phyloP scores from a whole-genome alignment of 2,797 vertebrate species.

The Pseudochirops cupreus region DNA sequence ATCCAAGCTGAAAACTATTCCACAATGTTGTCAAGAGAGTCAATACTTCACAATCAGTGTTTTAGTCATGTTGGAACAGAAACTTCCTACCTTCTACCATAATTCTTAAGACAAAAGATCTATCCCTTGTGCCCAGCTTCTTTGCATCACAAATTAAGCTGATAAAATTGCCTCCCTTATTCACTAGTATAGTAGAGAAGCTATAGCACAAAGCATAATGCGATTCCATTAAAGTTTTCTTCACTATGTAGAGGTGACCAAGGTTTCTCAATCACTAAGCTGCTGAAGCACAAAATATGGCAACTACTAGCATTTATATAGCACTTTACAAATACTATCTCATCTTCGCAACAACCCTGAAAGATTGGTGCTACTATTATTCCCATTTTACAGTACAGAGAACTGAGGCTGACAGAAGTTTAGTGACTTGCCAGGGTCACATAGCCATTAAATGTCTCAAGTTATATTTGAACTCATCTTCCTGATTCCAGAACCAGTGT shows the following conservation, averaged over 20 bases:
- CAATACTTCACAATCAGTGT: constrained; percentile 37
- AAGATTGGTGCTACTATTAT: not conserved
- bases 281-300: not conserved
- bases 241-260: not conserved
- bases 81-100: constrained; percentile 36
- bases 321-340: not conserved
- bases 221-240: not conserved
- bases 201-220: not conserved
- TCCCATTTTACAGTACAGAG: not conserved
- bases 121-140: constrained; percentile 42
- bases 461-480: not conserved
- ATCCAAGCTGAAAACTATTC: constrained; percentile 53
- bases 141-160: constrained; percentile 22
- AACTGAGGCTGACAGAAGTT: not conserved
- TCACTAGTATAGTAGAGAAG: not conserved
- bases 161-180: not conserved
- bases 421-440: not conserved
- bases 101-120: constrained; percentile 51
- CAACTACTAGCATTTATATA: not conserved
- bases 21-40: constrained; percentile 66
- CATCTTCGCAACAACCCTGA: not conserved
- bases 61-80: constrained; percentile 18
- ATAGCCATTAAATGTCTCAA: not conserved
- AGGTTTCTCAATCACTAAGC: not conserved
- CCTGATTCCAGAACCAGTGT: not conserved